Evolutionary conservation across 2,797 vertebrate species (phyloP).

Genomic region (Chelonia mydas): DNA sequence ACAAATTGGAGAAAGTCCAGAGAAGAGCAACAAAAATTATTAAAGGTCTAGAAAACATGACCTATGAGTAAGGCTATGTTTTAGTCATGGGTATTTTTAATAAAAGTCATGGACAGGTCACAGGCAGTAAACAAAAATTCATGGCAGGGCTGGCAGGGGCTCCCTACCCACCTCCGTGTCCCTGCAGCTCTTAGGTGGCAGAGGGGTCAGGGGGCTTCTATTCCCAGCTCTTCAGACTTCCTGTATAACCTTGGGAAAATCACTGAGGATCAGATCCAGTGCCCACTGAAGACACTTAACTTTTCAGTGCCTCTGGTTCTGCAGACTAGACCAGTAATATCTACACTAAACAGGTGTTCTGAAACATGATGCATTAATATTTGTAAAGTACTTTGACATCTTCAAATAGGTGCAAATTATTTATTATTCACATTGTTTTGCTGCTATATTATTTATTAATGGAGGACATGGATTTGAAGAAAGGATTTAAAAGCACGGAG

Average conservation of each 20-base stretch:
- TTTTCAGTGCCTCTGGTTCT: constrained; percentile 17
- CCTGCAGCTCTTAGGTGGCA: too few species aligned
- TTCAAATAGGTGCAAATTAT: background rate
- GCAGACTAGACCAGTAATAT: background rate
- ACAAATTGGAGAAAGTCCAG: too few species aligned
- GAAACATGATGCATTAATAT: background rate
- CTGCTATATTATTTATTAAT: background rate
- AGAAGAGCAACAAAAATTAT: too few species aligned
- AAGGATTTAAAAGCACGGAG: background rate
- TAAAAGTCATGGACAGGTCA: too few species aligned
- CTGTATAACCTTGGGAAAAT: background rate
- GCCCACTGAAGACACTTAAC: constrained; percentile 33
- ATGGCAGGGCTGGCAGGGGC: too few species aligned
- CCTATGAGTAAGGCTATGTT: too few species aligned
- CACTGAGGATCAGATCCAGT: constrained; percentile 13
- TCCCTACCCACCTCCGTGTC: too few species aligned
- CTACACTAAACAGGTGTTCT: background rate
- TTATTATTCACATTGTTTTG: background rate
- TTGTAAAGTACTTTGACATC: constrained; percentile 7
- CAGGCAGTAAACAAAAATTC: too few species aligned
- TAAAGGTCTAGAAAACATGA: too few species aligned
- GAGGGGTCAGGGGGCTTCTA: background rate
- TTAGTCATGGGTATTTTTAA: too few species aligned
- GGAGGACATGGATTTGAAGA: background rate
- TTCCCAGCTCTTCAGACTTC: constrained; percentile 43